Conservation (phyloP, 2,888 invertebrate species). For the Neoitamus cyanurus region DNA sequence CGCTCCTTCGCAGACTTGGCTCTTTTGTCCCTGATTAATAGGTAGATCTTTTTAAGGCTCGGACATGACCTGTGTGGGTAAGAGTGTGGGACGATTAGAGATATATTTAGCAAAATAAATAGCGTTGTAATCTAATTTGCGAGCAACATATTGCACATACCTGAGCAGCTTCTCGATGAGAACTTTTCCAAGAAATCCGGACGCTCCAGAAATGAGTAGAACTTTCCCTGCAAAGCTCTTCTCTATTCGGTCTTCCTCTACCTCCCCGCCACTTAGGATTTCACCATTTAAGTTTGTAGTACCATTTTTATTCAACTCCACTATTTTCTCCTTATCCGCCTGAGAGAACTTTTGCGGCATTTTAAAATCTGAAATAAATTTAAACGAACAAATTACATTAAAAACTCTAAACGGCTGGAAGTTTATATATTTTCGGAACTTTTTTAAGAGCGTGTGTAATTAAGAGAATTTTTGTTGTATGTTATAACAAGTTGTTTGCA, state of each 20-base stretch:
- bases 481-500: background rate
- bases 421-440: background rate
- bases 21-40: conserved; percentile 86
- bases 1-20: conserved; percentile 82
- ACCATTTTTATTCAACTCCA: background rate
- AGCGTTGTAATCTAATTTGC: background rate
- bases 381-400: background rate
- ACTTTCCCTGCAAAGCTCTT: conserved; percentile 62
- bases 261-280: conserved; percentile 47
- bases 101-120: conserved; percentile 39
- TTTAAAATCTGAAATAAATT: background rate
- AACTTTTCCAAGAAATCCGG: conserved; percentile 67
- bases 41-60: conserved; percentile 80
- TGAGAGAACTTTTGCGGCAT: conserved; percentile 13
- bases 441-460: background rate
- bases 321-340: background rate
- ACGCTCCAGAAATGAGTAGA: conserved; percentile 65
- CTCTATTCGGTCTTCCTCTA: conserved; percentile 64
- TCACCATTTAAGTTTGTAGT: background rate
- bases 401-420: background rate
- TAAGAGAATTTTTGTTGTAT: background rate
- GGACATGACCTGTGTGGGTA: conserved; percentile 73
- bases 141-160: conserved; percentile 55
- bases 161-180: conserved; percentile 65
- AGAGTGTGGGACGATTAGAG: conserved; percentile 42